phyloP scores from a whole-genome alignment of 2,888 invertebrate species.

The Eristalis arbustorum region DNA sequence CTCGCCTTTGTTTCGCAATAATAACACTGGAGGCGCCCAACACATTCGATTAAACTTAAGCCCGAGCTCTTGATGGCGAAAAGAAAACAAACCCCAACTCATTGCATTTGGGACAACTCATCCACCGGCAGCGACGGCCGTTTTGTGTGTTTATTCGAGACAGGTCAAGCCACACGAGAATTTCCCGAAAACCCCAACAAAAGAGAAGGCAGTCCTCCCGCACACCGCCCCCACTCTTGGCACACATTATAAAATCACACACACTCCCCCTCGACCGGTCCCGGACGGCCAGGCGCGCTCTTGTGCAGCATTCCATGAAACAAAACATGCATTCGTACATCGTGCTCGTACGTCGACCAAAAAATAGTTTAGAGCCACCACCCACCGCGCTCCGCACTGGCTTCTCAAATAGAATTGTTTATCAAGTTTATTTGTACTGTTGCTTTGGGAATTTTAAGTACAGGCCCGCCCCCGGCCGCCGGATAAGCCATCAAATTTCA shows the following conservation, averaged over 20 bases:
- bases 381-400: constrained; percentile 23
- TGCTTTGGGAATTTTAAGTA: constrained; percentile 62
- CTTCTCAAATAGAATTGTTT: constrained; percentile 58
- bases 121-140: not conserved
- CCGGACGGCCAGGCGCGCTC: not conserved
- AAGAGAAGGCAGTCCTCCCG: constrained; percentile 16
- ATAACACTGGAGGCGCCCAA: constrained; percentile 13
- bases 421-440: constrained; percentile 47
- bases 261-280: not conserved
- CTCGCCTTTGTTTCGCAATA: constrained; percentile 4
- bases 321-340: constrained; percentile 11
- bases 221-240: not conserved
- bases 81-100: not conserved
- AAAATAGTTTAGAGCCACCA: not conserved
- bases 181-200: constrained; percentile 4
- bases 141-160: constrained; percentile 9
- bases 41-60: constrained; percentile 27
- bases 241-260: constrained; percentile 25
- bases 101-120: constrained; percentile 4
- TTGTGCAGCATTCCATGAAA: not conserved
- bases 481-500: constrained; percentile 56
- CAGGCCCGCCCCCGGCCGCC: not conserved
- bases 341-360: not conserved
- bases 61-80: not conserved
- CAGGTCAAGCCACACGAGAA: constrained; percentile 37